A percentile compares a stretch with the other conserved stretches of the same genome.
Conservation (phyloP, 2,888 invertebrate genomes). For the Unio pictorum region DNA sequence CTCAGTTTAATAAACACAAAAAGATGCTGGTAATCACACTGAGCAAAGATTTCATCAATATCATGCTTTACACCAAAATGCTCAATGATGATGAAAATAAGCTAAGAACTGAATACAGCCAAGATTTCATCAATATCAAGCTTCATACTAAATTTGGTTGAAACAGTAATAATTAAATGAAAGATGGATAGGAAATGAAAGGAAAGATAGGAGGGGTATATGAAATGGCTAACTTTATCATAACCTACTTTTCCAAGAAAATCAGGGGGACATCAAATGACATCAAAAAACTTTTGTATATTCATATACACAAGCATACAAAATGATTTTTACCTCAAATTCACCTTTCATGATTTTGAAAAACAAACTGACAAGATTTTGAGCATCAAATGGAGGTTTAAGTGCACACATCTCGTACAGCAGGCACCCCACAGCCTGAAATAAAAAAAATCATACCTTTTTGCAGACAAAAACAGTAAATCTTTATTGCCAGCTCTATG, state of each 20-base stretch:
- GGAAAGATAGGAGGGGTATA: not conserved
- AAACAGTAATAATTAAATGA: too few relatives aligned
- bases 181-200: too few relatives aligned
- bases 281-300: not conserved
- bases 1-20: too few relatives aligned
- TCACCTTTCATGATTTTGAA: slow-evolving; percentile 68
- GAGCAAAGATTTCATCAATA: too few relatives aligned
- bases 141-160: too few relatives aligned
- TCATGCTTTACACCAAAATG: too few relatives aligned
- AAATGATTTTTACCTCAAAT: slow-evolving; percentile 49
- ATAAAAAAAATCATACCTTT: not conserved
- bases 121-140: too few relatives aligned
- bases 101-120: too few relatives aligned
- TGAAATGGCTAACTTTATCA: not conserved
- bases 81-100: too few relatives aligned
- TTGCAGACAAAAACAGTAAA: too few relatives aligned
- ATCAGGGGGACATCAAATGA: not conserved
- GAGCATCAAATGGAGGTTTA: slow-evolving; percentile 66
- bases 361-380: slow-evolving; percentile 66
- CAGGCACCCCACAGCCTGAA: slow-evolving; percentile 68
- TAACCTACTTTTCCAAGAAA: not conserved
- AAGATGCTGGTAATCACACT: too few relatives aligned
- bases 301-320: not conserved
- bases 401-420: slow-evolving; percentile 67
- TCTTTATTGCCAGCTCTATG: too few relatives aligned